Base-by-base conservation (phyloP, 2,888 invertebrate genomes). In the Gnatocerus cornutus region DNA sequence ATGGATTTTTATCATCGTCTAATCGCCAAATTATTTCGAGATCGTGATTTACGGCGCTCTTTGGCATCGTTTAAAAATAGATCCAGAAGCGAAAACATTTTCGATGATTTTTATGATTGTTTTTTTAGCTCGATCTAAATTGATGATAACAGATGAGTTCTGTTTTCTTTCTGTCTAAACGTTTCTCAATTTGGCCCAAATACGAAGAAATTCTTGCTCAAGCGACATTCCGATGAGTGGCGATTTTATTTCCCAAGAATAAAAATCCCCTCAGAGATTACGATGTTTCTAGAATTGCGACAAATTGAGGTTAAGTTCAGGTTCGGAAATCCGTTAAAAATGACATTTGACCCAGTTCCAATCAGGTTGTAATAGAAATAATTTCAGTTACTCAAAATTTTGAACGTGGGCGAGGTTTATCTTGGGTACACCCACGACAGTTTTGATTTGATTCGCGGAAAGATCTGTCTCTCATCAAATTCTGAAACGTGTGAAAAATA, bases 51-150 rank as follows among this genome's bases (percentile, higher is more conserved):
- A 53, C 61, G 61, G 46, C 61, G 61, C 46, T 13, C 21, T 21
- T 21, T 21, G 21, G 21, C 21, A 21, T 41, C 41, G 14, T 21
- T 21, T 10, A 45, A 43, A 64, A 53, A 53, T 64, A 55, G 53
- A 41, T 33, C 45, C 53, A 43, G 64, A 53, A 64, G 43, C 45
- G 21, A 64, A 64, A 50, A 21, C 41, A 41, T 39, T 52, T 52
- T 52, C 30, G 30, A 59, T 46, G 59, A 59, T 59, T 56, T 56
- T 39, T 50, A 50, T 56, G 56, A 56, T 56, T 56, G 56, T 16
- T 56, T 41, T 56, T 43, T 41, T 56, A 56, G 41, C 27, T 12
- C 21, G 13, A 41, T 56, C 10, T 14, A 7, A 39, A 58, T 43
- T 41, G 41, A 43, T 53, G 7, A 37, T n/a, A 53, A 37, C 53